Conservation (phyloP, 2,888 invertebrate genomes). For the Latrodectus elegans region DNA sequence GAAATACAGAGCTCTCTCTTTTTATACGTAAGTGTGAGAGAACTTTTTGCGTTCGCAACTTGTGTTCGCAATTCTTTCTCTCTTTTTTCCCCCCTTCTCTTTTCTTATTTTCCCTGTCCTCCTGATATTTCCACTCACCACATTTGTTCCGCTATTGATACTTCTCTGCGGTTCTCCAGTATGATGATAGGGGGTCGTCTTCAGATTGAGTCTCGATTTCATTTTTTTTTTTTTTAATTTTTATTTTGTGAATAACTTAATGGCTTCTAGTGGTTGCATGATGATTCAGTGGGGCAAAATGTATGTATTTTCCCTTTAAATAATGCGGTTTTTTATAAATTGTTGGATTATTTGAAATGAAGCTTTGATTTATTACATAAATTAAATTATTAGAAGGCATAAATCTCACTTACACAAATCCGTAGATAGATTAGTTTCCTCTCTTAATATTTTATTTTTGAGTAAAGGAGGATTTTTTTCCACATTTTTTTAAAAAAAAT, state of each 20-base stretch:
- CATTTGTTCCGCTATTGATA: slow-evolving; percentile 67
- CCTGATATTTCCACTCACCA: slow-evolving; percentile 63
- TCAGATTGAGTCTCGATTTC: slow-evolving; percentile 18
- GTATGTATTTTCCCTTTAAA: too few relatives aligned
- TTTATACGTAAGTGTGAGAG: slow-evolving; percentile 36
- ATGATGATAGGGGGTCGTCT: slow-evolving; percentile 17
- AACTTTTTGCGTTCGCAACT: slow-evolving; percentile 38
- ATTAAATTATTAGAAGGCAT: too few relatives aligned
- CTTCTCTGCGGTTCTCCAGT: slow-evolving; percentile 32
- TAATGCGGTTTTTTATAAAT: too few relatives aligned
- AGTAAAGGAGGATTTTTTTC: too few relatives aligned
- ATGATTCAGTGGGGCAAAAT: not conserved
- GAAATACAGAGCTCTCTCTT: slow-evolving; percentile 41
- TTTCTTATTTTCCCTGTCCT: slow-evolving; percentile 20
- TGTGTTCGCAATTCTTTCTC: slow-evolving; percentile 22
- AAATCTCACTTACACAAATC: too few relatives aligned
- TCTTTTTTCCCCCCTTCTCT: slow-evolving; percentile 27
- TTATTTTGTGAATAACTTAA: not conserved
- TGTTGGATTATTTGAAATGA: too few relatives aligned
- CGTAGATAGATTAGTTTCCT: too few relatives aligned
- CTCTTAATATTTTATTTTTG: too few relatives aligned
- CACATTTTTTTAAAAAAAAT: too few relatives aligned
- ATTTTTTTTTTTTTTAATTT: not conserved
- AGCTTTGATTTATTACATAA: too few relatives aligned
- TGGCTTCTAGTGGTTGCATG: not conserved